phyloP scores from a whole-genome alignment of 2,113 vertebrate species.

The Garra rufa region DNA sequence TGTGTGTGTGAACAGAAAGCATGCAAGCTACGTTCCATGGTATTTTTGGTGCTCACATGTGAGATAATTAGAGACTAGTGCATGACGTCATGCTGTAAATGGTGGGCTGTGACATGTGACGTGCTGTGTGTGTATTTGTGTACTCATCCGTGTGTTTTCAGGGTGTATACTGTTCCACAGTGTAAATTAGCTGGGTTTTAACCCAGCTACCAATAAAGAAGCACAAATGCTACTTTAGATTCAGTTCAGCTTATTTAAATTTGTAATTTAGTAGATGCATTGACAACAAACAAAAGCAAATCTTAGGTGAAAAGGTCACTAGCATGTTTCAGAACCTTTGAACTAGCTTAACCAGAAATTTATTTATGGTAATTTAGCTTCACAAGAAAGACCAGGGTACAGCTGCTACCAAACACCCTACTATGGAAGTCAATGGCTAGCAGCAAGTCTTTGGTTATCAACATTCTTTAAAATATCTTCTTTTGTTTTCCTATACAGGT shows the following conservation, averaged over 20 bases:
- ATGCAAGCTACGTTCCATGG: slow-evolving; percentile 20
- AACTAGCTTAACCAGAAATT: not conserved
- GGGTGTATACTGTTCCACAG: not conserved
- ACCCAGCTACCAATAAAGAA: not conserved
- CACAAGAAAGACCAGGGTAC: not conserved
- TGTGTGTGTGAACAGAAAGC: slow-evolving; percentile 41
- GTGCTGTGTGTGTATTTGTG: slow-evolving; percentile 23
- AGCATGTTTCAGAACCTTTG: not conserved
- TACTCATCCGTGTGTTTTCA: slow-evolving; percentile 22
- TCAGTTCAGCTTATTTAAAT: not conserved
- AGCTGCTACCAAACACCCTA: no score
- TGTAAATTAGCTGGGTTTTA: slow-evolving; percentile 4
- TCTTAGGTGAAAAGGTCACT: not conserved
- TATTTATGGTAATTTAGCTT: not conserved
- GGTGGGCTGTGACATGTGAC: slow-evolving; percentile 31
- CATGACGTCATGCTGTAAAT: slow-evolving; percentile 74
- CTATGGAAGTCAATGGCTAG: not conserved
- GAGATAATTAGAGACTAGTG: slow-evolving; percentile 72
- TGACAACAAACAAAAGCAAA: not conserved
- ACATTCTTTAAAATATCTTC: not conserved
- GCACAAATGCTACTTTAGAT: not conserved
- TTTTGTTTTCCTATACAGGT: not conserved
- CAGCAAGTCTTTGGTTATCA: not conserved
- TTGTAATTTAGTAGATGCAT: not conserved
- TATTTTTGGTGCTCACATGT: slow-evolving; percentile 60